Conservation (phyloP, 2,888 invertebrate genomes). For the Agrilus mali region DNA sequence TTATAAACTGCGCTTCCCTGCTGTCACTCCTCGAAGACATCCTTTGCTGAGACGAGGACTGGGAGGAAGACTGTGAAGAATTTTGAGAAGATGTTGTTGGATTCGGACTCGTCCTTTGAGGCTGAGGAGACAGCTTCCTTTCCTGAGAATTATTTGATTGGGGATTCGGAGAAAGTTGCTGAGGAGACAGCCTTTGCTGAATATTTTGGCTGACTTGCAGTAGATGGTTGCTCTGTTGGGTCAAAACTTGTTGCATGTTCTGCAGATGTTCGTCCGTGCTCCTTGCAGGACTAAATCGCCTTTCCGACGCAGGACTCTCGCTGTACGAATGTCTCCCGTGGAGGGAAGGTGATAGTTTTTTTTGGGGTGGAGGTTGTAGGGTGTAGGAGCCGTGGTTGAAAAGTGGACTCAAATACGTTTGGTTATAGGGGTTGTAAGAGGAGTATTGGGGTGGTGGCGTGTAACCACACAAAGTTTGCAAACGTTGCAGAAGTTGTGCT, state of each 20-base stretch:
- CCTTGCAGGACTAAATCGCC: slow-evolving; percentile 21
- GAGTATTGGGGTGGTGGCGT: slow-evolving; percentile 22
- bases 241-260: slow-evolving; percentile 19
- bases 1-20: slow-evolving; percentile 43
- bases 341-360: slow-evolving; percentile 25
- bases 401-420: slow-evolving; percentile 21
- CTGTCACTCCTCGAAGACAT: slow-evolving; percentile 1
- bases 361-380: slow-evolving; percentile 29
- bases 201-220: slow-evolving; percentile 11
- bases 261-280: slow-evolving; percentile 20
- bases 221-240: slow-evolving; percentile 9
- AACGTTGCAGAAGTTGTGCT: slow-evolving; percentile 38
- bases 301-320: slow-evolving; percentile 22
- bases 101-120: background rate
- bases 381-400: slow-evolving; percentile 25
- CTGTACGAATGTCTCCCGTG: slow-evolving; percentile 26
- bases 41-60: background rate
- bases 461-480: slow-evolving; percentile 38
- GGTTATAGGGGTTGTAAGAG: slow-evolving; percentile 18
- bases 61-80: background rate
- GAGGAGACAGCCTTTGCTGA: slow-evolving; percentile 29
- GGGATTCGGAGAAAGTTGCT: slow-evolving; percentile 33
- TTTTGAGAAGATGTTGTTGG: background rate
- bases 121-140: background rate
- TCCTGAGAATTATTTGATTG: slow-evolving; percentile 17